Evolutionary conservation across 2,113 vertebrate species (phyloP).

Genomic region (Podocnemis expansa): DNA sequence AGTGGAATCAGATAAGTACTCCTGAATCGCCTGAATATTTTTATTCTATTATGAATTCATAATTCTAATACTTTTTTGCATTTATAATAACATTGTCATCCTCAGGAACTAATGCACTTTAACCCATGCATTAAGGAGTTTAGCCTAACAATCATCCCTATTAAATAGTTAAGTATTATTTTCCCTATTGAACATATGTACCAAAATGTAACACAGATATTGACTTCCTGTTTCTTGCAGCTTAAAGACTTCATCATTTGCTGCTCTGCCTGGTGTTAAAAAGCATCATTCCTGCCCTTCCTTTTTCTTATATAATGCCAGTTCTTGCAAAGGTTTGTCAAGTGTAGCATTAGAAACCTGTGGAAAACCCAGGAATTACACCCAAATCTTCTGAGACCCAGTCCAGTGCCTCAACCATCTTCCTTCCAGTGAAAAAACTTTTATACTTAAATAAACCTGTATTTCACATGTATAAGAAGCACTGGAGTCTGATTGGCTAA

Average conservation of each 20-base stretch:
- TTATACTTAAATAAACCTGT: slow-evolving; percentile 2
- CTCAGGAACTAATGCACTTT: background rate
- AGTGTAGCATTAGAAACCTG: background rate
- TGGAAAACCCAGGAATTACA: background rate
- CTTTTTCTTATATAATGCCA: background rate
- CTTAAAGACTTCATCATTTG: background rate
- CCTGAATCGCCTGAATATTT: background rate
- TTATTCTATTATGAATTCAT: background rate
- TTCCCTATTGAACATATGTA: background rate
- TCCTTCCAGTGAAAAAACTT: background rate
- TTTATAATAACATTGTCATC: background rate
- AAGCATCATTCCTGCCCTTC: background rate
- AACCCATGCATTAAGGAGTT: background rate
- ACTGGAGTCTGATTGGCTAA: slow-evolving; percentile 40
- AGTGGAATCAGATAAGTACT: background rate
- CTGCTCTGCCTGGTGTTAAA: background rate
- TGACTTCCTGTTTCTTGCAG: background rate
- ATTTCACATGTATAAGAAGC: slow-evolving; percentile 49
- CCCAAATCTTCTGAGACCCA: background rate
- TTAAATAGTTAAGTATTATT: background rate
- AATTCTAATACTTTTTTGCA: background rate
- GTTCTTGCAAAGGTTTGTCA: background rate
- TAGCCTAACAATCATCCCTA: background rate
- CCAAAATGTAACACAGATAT: background rate
- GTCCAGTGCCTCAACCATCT: slow-evolving; percentile 9